Evolutionary conservation across 1,140 invertebrate genomes (phyloP).

Genomic region (Drosophila guanche): DNA sequence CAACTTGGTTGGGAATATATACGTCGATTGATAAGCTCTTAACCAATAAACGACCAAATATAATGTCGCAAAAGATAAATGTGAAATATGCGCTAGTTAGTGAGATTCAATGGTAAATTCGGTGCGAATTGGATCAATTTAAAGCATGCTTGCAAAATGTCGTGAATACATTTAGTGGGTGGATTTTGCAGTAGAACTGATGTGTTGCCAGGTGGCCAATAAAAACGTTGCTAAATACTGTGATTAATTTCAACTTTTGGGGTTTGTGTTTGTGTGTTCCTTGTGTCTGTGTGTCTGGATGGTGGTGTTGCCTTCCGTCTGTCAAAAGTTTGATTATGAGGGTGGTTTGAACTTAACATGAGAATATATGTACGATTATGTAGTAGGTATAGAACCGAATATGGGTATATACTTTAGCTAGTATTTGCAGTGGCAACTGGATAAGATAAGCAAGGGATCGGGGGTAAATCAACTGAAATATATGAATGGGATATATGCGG

Average conservation of each 20-base stretch:
- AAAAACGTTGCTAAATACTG: constrained; percentile 49
- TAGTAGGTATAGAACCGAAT: constrained; percentile 4
- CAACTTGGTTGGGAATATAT: constrained; percentile 56
- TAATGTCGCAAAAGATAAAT: constrained; percentile 11
- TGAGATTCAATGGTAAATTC: constrained; percentile 15
- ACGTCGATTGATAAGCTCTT: constrained; percentile 56
- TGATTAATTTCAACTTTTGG: constrained; percentile 20
- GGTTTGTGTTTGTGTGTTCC: constrained; percentile 8
- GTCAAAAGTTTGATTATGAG: not conserved
- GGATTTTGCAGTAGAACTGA: constrained; percentile 8
- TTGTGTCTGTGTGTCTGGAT: not conserved
- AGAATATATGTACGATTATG: no score
- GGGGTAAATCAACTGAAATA: constrained; percentile 29
- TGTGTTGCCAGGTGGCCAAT: constrained; percentile 35
- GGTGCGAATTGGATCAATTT: constrained; percentile 69
- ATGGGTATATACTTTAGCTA: constrained; percentile 8
- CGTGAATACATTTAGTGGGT: constrained; percentile 35
- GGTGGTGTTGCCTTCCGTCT: not conserved
- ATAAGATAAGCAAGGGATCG: constrained; percentile 9
- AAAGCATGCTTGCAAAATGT: constrained; percentile 66
- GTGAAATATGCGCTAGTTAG: constrained; percentile 44
- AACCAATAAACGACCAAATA: constrained; percentile 50
- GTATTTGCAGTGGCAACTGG: constrained; percentile 9
- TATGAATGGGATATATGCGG: constrained; percentile 23
- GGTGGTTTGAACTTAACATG: no score